phyloP scores from a whole-genome alignment of 2,113 vertebrate genomes.

The Catharus fuscescens region DNA sequence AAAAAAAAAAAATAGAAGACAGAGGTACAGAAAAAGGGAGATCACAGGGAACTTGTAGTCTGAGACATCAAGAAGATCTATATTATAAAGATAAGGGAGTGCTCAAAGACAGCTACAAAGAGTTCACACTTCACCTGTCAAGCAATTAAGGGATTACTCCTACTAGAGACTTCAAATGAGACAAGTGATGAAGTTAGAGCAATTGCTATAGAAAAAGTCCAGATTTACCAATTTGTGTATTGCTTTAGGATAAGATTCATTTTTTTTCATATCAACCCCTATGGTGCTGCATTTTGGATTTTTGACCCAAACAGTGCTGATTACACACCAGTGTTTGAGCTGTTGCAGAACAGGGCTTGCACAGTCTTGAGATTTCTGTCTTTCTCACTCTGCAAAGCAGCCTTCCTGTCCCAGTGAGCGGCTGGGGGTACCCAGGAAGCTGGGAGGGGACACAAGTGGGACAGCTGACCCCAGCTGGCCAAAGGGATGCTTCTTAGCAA shows the following conservation, averaged over 20 bases:
- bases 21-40: not conserved
- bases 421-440: not conserved
- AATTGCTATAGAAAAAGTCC: not conserved
- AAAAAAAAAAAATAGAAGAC: not conserved
- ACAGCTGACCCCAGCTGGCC: not conserved
- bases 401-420: not conserved
- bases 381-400: not conserved
- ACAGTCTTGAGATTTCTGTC: not conserved
- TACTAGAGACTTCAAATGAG: not conserved
- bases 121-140: not conserved
- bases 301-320: not conserved
- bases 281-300: not conserved
- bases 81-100: not conserved
- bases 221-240: not conserved
- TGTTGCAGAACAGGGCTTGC: not conserved
- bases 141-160: not conserved
- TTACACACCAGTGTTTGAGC: not conserved
- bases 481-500: not conserved
- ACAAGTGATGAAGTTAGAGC: not conserved
- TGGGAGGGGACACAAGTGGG: not conserved
- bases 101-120: not conserved
- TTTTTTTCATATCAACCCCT: not conserved
- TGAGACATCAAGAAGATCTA: not conserved
- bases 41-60: not conserved
- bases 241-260: not conserved